These are phyloP conservation scores for Pyrgus malvae DNA, from an alignment of 2,888 invertebrate species.

Conservation along the genomic window DNA sequence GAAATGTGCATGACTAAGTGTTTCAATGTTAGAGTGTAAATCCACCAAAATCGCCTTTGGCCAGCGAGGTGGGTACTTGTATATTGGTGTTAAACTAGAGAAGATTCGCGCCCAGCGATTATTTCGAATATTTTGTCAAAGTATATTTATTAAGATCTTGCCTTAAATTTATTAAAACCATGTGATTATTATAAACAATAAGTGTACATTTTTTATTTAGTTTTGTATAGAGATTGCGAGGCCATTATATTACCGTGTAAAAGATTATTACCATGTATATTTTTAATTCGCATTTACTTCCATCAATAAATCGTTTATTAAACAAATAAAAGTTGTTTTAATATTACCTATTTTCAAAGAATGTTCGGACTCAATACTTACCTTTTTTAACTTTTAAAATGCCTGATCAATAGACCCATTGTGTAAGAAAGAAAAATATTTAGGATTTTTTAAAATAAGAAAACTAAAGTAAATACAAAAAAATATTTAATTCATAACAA, in stretches of 20 bases:
- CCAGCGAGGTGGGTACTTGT: no score
- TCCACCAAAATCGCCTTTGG: no score
- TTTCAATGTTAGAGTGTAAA: no score
- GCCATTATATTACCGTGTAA: constrained; percentile 57
- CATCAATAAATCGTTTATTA: constrained; percentile 65
- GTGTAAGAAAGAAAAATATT: no score
- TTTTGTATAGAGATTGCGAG: constrained; percentile 65
- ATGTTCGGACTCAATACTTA: no score
- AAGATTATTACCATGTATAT: constrained; percentile 60
- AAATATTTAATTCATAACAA: constrained; percentile 16
- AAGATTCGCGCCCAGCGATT: neutral
- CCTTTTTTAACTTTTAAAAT: no score
- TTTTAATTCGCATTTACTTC: constrained; percentile 74
- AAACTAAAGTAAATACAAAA: constrained; percentile 5
- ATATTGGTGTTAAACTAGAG: no score
- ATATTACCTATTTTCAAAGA: neutral
- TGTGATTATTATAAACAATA: constrained; percentile 46
- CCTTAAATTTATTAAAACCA: constrained; percentile 43
- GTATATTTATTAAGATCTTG: constrained; percentile 56
- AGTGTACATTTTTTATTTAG: constrained; percentile 64
- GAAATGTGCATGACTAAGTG: no score
- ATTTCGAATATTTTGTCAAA: constrained; percentile 29
- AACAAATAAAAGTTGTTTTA: constrained; percentile 28
- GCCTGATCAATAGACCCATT: no score
- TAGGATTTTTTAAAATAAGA: neutral